These are phyloP conservation scores for Noctilio leporinus DNA, from an alignment of 2,113 vertebrate species.

Conservation along the genomic window DNA sequence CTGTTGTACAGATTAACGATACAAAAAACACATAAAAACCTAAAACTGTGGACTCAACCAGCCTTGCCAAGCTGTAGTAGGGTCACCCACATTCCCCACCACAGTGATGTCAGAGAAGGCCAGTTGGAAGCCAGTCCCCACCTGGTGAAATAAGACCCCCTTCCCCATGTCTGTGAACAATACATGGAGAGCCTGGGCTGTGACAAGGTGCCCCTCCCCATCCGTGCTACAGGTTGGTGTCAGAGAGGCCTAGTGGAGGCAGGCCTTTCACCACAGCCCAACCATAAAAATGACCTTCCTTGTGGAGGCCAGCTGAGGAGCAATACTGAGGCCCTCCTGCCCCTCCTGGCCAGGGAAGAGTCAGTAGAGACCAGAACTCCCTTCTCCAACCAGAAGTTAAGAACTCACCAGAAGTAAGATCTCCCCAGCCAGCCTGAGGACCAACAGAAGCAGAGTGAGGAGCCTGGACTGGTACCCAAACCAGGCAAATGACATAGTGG, in stretches of 20 bases:
- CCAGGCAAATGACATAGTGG: not conserved
- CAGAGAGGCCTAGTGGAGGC: not conserved
- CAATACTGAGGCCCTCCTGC: not conserved
- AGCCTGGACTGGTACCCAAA: not conserved
- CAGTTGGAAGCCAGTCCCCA: not conserved
- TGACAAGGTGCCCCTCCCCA: not conserved
- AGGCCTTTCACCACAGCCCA: not conserved
- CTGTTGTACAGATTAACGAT: not conserved
- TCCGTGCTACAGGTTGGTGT: not conserved
- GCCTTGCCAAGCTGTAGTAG: not conserved
- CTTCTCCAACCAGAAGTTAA: not conserved
- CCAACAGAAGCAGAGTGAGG: not conserved
- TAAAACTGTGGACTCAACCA: not conserved
- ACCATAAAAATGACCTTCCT: not conserved
- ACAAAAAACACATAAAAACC: not conserved
- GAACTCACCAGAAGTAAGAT: no score
- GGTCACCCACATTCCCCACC: not conserved
- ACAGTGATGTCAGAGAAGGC: not conserved
- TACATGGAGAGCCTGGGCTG: not conserved
- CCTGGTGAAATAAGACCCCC: not conserved
- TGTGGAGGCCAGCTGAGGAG: not conserved
- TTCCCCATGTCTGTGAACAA: not conserved
- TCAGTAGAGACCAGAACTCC: not conserved
- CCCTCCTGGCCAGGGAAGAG: not conserved
- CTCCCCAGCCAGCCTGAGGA: no score